Evolutionary conservation across 2,113 vertebrate species (phyloP).

Genomic region (Limnothrissa miodon): DNA sequence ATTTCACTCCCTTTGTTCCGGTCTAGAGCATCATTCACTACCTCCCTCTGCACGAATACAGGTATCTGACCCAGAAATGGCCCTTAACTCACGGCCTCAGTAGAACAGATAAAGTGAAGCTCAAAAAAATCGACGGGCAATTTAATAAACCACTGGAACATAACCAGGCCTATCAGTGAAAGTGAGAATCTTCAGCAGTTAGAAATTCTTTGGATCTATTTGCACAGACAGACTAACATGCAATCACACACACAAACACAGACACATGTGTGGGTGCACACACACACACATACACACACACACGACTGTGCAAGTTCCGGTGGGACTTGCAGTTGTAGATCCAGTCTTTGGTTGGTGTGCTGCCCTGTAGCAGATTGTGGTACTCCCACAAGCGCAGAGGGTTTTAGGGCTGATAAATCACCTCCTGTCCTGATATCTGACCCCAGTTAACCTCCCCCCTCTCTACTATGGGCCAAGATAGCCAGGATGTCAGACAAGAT

Average conservation of each 20-base stretch:
- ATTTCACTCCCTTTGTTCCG: background rate
- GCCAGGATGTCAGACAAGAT: conserved; percentile 8
- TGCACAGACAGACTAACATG: background rate
- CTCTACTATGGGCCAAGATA: background rate
- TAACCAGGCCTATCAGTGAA: background rate
- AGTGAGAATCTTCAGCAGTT: conserved; percentile 4
- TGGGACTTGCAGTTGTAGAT: background rate
- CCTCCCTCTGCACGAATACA: background rate
- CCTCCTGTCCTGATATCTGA: conserved; percentile 16
- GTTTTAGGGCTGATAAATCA: conserved; percentile 54
- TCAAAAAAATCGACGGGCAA: background rate
- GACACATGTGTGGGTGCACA: background rate
- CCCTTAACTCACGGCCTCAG: background rate
- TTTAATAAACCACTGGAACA: background rate
- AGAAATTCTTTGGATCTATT: background rate
- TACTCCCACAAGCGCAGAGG: conserved; percentile 38
- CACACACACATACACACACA: background rate
- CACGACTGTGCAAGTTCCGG: background rate
- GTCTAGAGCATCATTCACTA: background rate
- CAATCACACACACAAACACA: background rate
- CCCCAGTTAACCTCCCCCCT: background rate
- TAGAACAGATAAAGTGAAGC: background rate
- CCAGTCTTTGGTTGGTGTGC: conserved; percentile 2
- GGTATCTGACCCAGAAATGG: background rate
- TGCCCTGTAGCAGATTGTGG: conserved; percentile 50